Evolutionary conservation across 2,113 vertebrate genomes (phyloP).

Genomic region (Salvelinus namaycush): DNA sequence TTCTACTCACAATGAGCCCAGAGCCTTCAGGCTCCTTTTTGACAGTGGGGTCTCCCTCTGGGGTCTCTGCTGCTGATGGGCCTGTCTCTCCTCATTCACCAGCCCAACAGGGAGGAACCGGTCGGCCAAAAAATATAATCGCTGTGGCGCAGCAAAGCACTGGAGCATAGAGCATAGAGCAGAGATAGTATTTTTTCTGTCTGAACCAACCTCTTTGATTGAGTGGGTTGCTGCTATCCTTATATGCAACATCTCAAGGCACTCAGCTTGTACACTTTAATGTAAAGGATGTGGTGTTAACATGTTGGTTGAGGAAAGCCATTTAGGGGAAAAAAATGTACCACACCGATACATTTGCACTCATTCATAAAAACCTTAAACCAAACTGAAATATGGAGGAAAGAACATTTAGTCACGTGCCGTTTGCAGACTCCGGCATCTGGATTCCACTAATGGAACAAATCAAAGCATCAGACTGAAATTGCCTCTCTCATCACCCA

Average conservation of each 20-base stretch:
- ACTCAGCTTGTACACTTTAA: background rate
- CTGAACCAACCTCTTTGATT: background rate
- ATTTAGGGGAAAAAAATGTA: background rate
- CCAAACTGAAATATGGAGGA: background rate
- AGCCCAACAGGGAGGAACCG: conserved; percentile 20
- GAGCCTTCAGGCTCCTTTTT: conserved; percentile 25
- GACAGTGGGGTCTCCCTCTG: conserved; percentile 6
- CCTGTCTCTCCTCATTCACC: conserved; percentile 35
- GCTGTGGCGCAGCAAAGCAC: conserved; percentile 20
- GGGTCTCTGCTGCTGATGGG: conserved; percentile 35
- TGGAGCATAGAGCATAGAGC: too few species aligned
- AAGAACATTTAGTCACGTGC: background rate
- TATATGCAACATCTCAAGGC: conserved; percentile 2
- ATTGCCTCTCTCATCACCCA: conserved; percentile 24
- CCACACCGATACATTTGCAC: background rate
- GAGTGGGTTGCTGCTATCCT: background rate
- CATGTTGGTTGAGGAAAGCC: conserved; percentile 1
- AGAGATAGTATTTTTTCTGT: background rate
- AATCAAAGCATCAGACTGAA: conserved; percentile 30
- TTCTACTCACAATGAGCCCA: conserved; percentile 34
- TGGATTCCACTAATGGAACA: conserved; percentile 2
- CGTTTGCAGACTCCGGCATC: background rate
- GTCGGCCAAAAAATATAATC: conserved; percentile 27
- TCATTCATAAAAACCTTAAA: background rate
- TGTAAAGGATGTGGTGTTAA: background rate